phyloP scores from a whole-genome alignment of 2,888 invertebrate species.

The Thalpophila matura region DNA sequence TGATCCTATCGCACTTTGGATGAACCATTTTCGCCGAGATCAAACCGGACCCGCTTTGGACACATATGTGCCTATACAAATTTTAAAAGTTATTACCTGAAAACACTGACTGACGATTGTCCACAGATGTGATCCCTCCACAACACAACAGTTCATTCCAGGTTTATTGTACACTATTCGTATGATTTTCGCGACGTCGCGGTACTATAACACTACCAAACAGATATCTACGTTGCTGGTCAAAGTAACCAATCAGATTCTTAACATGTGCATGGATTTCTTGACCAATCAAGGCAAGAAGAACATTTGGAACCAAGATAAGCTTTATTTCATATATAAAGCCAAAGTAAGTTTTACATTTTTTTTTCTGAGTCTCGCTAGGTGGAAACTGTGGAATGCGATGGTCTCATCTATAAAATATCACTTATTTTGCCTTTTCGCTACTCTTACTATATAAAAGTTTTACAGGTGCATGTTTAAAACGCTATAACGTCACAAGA shows the following conservation, averaged over 20 bases:
- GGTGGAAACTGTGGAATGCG: not conserved
- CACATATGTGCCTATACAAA: too few relatives aligned
- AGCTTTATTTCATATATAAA: conserved; percentile 92
- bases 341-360: conserved; percentile 90
- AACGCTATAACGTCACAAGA: too few relatives aligned
- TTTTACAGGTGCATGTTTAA: too few relatives aligned
- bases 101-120: too few relatives aligned
- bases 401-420: too few relatives aligned
- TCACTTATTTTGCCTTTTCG: too few relatives aligned
- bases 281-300: conserved; percentile 92
- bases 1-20: too few relatives aligned
- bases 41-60: too few relatives aligned
- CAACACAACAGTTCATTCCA: conserved; percentile 93
- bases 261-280: conserved; percentile 95
- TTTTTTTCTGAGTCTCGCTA: not conserved
- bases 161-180: conserved; percentile 95
- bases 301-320: conserved; percentile 95
- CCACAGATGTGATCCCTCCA: conserved; percentile 92
- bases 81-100: too few relatives aligned
- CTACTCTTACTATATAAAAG: too few relatives aligned
- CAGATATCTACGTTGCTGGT: conserved; percentile 95
- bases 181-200: conserved; percentile 95
- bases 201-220: conserved; percentile 95
- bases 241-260: conserved; percentile 97
- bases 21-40: too few relatives aligned